Evolutionary conservation across 1,140 invertebrate species (phyloP), one percentile per base, ranked within the genome.

Genomic region (Holcopasites calliopsidis): DNA sequence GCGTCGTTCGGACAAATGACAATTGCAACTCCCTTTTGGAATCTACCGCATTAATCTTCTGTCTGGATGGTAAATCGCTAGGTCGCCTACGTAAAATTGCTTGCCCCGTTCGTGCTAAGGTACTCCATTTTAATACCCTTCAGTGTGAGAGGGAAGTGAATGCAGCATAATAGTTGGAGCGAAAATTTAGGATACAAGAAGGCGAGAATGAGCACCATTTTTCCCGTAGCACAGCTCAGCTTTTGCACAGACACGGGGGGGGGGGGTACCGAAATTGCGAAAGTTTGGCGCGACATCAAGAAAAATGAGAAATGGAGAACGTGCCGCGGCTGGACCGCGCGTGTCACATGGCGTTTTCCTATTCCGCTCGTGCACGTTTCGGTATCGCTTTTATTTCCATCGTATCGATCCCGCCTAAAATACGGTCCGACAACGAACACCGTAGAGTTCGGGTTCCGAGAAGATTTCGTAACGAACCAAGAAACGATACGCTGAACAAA

Each of bases 1-100:
- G 73, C 82, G 62, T 79, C 50, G 38, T 65, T 21, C 58, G 62
- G 72, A 85, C 80, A 87, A 87, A 87, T 79, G 79, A 82, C 79
- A 80, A 87, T 88, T 84, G 79, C 78, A 76, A 86, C 77, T 80
- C 76, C 47, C 42, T 60, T 73, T 70, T 47, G 44, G 28, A 77
- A 77, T 60, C 49, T 57, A 55, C 77, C 79, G 54, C 72, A 75
- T 86, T 83, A 79, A 75, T 86, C 74, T 77, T 21, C 26, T 21
- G 72, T 58, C 31, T 5, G 23, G 13, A 49, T 35, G 64, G 3
- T 26, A 40, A 72, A 57, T 72, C 54, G 21, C 31, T 57, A n/a
- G 60, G 16, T 28, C 13, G 21, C 5, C n/a, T 13, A 8, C 21
- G n/a, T 13, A 8, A n/a, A 55, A 58, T 1, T 35, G 26, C 7